These are phyloP conservation scores for Manduca sexta DNA, from an alignment of 1,140 invertebrate genomes.

Conservation along the genomic window DNA sequence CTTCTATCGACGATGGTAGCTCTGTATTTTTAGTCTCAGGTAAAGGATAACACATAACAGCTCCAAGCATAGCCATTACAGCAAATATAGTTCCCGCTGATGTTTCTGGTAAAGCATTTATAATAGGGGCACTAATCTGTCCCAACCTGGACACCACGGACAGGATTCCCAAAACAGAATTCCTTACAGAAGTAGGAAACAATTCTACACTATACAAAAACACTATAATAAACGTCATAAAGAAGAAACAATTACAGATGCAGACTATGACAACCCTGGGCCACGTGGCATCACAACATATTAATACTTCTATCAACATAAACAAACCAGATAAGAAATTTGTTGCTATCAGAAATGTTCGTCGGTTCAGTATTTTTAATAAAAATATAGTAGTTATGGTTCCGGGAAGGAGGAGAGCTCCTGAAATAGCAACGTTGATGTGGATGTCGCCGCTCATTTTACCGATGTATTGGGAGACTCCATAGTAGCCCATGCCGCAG, in stretches of 20 bases:
- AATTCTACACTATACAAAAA: slow-evolving; percentile 75
- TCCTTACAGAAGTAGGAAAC: slow-evolving; percentile 74
- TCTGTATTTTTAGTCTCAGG: slow-evolving; percentile 61
- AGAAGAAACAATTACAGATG: slow-evolving; percentile 74
- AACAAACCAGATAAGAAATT: slow-evolving; percentile 75
- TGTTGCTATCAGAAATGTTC: slow-evolving; percentile 75
- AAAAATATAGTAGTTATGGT: slow-evolving; percentile 77
- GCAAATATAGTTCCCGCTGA: slow-evolving; percentile 80
- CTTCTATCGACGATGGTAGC: slow-evolving; percentile 43
- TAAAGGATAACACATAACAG: slow-evolving; percentile 75
- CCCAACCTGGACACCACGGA: slow-evolving; percentile 73
- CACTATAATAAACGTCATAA: slow-evolving; percentile 70
- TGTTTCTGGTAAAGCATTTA: slow-evolving; percentile 44
- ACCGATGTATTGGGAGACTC: slow-evolving; percentile 81
- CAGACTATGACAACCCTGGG: slow-evolving; percentile 62
- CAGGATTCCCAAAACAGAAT: slow-evolving; percentile 70
- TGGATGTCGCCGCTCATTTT: slow-evolving; percentile 81
- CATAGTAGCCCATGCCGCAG: slow-evolving; percentile 83
- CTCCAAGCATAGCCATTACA: slow-evolving; percentile 74
- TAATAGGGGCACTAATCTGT: slow-evolving; percentile 67
- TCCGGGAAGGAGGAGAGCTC: slow-evolving; percentile 76
- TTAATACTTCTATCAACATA: slow-evolving; percentile 74
- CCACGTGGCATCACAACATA: slow-evolving; percentile 42
- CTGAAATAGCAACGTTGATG: slow-evolving; percentile 79
- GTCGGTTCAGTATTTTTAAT: slow-evolving; percentile 76